Evolutionary conservation across 2,797 vertebrate species (phyloP).

Genomic region (Echiichthys vipera): DNA sequence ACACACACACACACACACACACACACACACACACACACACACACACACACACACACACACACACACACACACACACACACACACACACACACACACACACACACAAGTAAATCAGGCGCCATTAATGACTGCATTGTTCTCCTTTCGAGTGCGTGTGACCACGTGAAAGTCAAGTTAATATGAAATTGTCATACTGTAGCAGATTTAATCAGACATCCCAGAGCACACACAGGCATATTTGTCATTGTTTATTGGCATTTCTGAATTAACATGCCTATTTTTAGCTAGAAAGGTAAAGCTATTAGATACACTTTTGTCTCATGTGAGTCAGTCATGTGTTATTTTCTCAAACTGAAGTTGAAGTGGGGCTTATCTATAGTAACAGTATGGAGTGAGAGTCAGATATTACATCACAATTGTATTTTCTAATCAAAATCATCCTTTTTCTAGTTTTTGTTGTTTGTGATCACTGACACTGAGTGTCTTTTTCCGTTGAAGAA

Average conservation of each 20-base stretch:
- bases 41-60: no score
- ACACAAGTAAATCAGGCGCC: no score
- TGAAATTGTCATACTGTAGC: slow-evolving; percentile 25
- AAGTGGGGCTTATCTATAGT: not conserved
- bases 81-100: no score
- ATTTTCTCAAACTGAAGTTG: not conserved
- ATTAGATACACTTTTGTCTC: not conserved
- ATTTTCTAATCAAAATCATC: slow-evolving; percentile 25
- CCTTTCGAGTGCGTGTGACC: slow-evolving; percentile 1
- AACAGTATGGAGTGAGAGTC: not conserved
- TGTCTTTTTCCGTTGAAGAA: not conserved
- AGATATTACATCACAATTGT: slow-evolving; percentile 4
- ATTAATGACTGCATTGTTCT: slow-evolving; percentile 32
- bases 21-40: no score
- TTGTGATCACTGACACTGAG: not conserved
- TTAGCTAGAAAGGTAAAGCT: slow-evolving; percentile 6
- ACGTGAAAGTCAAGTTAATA: slow-evolving; percentile 29
- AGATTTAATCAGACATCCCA: slow-evolving; percentile 7
- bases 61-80: no score
- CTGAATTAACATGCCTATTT: not conserved
- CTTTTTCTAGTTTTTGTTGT: not conserved
- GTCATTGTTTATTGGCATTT: not conserved
- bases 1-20: no score
- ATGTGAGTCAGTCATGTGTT: slow-evolving; percentile 1
- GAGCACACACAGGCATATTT: slow-evolving; percentile 10